phyloP scores from a whole-genome alignment of 1,140 invertebrate genomes.

The Archivesica marissinica region DNA sequence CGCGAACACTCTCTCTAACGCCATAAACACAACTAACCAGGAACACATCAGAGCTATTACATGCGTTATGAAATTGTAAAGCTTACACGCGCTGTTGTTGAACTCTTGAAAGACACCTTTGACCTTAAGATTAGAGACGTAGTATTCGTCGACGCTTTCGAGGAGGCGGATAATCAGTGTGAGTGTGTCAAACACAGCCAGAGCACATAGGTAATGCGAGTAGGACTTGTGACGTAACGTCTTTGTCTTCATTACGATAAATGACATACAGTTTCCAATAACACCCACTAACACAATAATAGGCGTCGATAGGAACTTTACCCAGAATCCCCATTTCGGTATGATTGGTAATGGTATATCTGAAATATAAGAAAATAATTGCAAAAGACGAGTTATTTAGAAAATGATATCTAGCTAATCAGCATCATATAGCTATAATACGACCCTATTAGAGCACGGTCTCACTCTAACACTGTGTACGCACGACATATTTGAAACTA shows the following conservation, averaged over 20 bases:
- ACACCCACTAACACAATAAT: conserved; percentile 70
- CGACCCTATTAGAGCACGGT: no score
- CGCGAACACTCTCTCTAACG: conserved; percentile 75
- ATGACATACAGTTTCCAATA: conserved; percentile 72
- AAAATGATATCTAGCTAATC: no score
- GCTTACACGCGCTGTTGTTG: conserved; percentile 67
- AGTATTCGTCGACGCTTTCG: conserved; percentile 55
- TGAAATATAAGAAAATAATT: background rate
- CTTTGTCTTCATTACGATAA: conserved; percentile 74
- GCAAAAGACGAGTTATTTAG: no score
- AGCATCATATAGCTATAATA: no score
- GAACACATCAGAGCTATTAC: no score
- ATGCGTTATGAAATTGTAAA: conserved; percentile 69
- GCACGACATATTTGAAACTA: no score
- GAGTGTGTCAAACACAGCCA: conserved; percentile 73
- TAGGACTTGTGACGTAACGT: conserved; percentile 70
- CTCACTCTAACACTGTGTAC: no score
- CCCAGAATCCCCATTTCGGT: conserved; percentile 70
- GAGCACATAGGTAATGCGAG: conserved; percentile 72
- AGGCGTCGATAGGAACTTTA: conserved; percentile 67
- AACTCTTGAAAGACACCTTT: conserved; percentile 59
- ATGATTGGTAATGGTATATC: background rate
- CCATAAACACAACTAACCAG: no score
- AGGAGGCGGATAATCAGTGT: conserved; percentile 62
- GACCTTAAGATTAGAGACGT: conserved; percentile 12